Conservation (phyloP, 2,797 vertebrate genomes). For the Enteromius argenteus region DNA sequence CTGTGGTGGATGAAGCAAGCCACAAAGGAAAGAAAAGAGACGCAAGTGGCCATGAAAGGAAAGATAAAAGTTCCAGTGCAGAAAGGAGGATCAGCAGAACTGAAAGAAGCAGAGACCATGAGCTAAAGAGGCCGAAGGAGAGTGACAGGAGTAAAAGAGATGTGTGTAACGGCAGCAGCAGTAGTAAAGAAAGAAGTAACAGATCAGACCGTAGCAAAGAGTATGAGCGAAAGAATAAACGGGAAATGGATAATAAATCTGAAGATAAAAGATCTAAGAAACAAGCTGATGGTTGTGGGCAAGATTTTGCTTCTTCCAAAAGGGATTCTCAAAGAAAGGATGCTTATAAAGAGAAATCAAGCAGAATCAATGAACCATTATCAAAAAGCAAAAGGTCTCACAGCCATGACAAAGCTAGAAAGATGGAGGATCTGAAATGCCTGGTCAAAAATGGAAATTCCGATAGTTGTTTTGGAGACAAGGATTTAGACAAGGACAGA, state of each 20-base stretch:
- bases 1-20: slow-evolving; percentile 63
- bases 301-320: slow-evolving; percentile 6
- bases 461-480: slow-evolving; percentile 25
- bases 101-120: slow-evolving; percentile 63
- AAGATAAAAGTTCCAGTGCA: slow-evolving; percentile 75
- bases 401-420: slow-evolving; percentile 10
- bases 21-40: slow-evolving; percentile 58
- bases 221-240: slow-evolving; percentile 24
- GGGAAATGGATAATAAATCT: background rate
- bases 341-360: slow-evolving; percentile 39
- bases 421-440: slow-evolving; percentile 13
- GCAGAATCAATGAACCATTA: slow-evolving; percentile 17
- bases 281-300: slow-evolving; percentile 5
- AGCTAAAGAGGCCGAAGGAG: slow-evolving; percentile 74
- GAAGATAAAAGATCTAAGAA: slow-evolving; percentile 27
- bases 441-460: slow-evolving; percentile 1
- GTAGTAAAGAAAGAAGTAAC: slow-evolving; percentile 34
- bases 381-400: slow-evolving; percentile 34
- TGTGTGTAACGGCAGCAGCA: slow-evolving; percentile 3
- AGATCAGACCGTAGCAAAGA: slow-evolving; percentile 47
- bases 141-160: slow-evolving; percentile 68
- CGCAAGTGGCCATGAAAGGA: slow-evolving; percentile 76
- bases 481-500: slow-evolving; percentile 12
- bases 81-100: slow-evolving; percentile 63
- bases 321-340: slow-evolving; percentile 13